Base-by-base conservation (phyloP, 2,888 invertebrate genomes). In the Drosophila infuscata region DNA sequence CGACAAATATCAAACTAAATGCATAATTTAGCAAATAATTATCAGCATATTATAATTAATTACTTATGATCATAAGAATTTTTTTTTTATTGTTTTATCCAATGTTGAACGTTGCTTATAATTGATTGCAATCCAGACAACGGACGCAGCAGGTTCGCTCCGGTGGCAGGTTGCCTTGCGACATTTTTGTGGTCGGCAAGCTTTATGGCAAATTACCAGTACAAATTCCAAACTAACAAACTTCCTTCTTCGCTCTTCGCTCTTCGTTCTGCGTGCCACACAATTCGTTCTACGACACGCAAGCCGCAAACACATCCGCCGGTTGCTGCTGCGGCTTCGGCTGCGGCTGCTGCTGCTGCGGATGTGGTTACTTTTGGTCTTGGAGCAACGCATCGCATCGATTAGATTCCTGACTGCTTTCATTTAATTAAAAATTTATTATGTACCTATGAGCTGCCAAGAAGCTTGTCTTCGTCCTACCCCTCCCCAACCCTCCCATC, bases 351-450 rank as follows among this genome's bases (percentile, higher is more conserved):
- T 6, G 17, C 20, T 43, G 20, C 20, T 46, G 46, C 15, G 20
- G 46, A 20, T 20, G 46, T 20, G 15, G 20, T 12, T 25, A 20
- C 17, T 7, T 15, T 36, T 36, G 36, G 36, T 36, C 36, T 36
- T 36, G 36, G 36, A 36, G 36, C 36, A 46, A 8, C 17, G 38
- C 17, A 20, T 53, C 49, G 58, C 43, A 29, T 30, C 52, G 36
- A 29, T 52, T 65, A 63, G 73, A 73, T 68, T 81, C 79, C 79
- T 77, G 74, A 63, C 71, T 83, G 68, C 79, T 76, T 84, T 85
- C 80, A 75, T 81, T 86, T 88, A 86, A 86, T 86, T 86, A 86
- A 88, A 82, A 73, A 83, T 83, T 82, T 81, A 81, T 82, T 76
- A 79, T 69, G 57, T 71, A 51, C 63, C 68, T 70, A 60, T 65